phyloP scores from a whole-genome alignment of 37 sponge, comb jelly and placozoan genomes.

The Halisarca cf. caerulea region DNA sequence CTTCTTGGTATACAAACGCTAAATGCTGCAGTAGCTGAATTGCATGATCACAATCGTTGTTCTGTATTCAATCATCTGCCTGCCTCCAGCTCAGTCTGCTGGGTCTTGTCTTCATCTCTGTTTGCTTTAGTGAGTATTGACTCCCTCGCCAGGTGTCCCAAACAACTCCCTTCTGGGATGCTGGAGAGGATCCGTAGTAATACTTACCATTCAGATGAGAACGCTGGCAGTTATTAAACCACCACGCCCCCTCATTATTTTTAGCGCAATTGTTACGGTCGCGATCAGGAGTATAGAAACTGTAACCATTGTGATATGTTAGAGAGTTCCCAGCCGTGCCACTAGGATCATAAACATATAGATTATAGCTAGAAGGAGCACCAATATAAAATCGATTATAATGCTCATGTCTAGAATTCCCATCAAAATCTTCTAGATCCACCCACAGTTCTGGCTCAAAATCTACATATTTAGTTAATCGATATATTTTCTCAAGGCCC shows the following conservation, averaged over 20 bases:
- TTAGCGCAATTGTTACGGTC: constrained; percentile 15
- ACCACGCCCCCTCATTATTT: constrained; percentile 3
- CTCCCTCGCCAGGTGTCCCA: background rate
- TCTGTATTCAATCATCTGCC: background rate
- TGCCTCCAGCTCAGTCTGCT: background rate
- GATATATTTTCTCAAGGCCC: constrained; percentile 27
- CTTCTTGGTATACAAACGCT: too few species aligned
- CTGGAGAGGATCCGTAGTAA: constrained; percentile 18
- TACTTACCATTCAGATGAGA: constrained; percentile 23
- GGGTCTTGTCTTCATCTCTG: constrained; percentile 26
- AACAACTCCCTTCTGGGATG: background rate
- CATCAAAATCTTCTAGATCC: constrained; percentile 21
- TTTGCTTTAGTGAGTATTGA: constrained; percentile 6
- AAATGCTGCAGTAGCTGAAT: too few species aligned
- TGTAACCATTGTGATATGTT: constrained; percentile 20
- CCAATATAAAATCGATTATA: background rate
- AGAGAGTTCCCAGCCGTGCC: constrained; percentile 30
- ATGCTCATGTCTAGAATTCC: background rate
- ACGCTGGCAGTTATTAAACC: constrained; percentile 23
- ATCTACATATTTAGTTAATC: constrained; percentile 8
- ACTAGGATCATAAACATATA: constrained; percentile 7
- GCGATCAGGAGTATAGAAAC: constrained; percentile 23
- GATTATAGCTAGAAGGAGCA: background rate
- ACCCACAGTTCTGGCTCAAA: constrained; percentile 22
- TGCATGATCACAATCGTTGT: too few species aligned